Evolutionary conservation across 64 coral and sea anemone genomes (phyloP).

Genomic region (Anthopleura sola): DNA sequence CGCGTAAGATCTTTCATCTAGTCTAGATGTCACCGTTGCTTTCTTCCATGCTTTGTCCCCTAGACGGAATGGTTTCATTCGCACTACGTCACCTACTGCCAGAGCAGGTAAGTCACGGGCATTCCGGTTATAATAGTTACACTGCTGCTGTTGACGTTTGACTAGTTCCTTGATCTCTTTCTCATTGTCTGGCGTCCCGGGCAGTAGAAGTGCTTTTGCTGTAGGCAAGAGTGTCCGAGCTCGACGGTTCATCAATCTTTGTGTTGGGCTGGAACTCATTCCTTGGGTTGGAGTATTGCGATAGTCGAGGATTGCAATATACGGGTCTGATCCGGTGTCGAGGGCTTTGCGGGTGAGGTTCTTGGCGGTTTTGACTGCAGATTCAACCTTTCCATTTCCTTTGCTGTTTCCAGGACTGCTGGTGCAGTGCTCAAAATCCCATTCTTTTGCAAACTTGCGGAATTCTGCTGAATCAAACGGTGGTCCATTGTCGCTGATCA

Average conservation of each 20-base stretch:
- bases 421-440: too few species aligned
- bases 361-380: slow-evolving; percentile 30
- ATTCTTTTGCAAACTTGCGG: too few species aligned
- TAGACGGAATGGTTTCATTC: slow-evolving; percentile 45
- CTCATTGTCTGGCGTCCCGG: neutral
- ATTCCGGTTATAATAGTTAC: neutral
- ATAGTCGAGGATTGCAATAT: slow-evolving; percentile 21
- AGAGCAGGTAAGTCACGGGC: neutral
- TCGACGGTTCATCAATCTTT: slow-evolving; percentile 28
- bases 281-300: slow-evolving; percentile 34
- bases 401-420: slow-evolving; percentile 24
- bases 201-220: slow-evolving; percentile 16
- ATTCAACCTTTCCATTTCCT: slow-evolving; percentile 49
- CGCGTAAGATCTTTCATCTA: slow-evolving; percentile 45
- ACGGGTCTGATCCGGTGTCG: slow-evolving; percentile 27
- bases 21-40: slow-evolving; percentile 17
- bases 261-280: slow-evolving; percentile 29
- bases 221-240: slow-evolving; percentile 22
- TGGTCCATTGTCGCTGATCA: too few species aligned
- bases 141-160: too few species aligned
- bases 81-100: neutral
- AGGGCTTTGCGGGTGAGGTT: slow-evolving; percentile 30
- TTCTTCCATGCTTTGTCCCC: slow-evolving; percentile 46
- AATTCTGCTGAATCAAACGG: too few species aligned
- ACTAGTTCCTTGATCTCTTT: neutral